phyloP scores from a whole-genome alignment of 2,113 vertebrate species.

The Notarius lentiginosus region DNA sequence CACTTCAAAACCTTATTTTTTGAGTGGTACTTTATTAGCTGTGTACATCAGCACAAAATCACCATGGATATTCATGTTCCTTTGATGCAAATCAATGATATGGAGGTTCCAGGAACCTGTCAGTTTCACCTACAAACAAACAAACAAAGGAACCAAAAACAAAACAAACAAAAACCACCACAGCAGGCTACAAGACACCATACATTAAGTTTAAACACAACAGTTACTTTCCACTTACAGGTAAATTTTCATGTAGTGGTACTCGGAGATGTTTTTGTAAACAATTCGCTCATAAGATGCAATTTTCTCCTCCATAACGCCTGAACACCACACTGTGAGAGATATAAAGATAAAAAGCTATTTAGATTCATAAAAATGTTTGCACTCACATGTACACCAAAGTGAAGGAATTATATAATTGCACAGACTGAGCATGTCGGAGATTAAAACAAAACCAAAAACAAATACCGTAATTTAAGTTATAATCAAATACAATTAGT shows the following conservation, averaged over 20 bases:
- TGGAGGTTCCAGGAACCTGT: background rate
- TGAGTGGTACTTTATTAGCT: background rate
- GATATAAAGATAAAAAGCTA: background rate
- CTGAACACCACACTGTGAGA: constrained; percentile 49
- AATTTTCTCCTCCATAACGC: constrained; percentile 53
- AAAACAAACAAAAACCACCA: background rate
- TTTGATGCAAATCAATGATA: background rate
- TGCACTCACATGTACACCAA: background rate
- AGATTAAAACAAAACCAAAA: background rate
- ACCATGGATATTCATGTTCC: background rate
- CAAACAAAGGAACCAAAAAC: background rate
- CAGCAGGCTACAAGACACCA: background rate
- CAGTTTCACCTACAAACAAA: background rate
- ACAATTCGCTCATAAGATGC: constrained; percentile 74
- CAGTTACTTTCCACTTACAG: constrained; percentile 75
- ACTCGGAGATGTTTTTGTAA: constrained; percentile 72
- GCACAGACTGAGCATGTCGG: background rate
- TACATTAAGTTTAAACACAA: background rate
- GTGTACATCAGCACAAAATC: background rate
- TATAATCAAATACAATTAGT: background rate
- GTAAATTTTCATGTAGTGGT: constrained; percentile 83
- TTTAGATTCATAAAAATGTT: background rate
- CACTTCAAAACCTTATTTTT: background rate
- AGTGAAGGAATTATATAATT: background rate
- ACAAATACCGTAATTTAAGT: background rate